phyloP scores from a whole-genome alignment of 1,140 invertebrate species.

The Leptinotarsa undecemlineata region DNA sequence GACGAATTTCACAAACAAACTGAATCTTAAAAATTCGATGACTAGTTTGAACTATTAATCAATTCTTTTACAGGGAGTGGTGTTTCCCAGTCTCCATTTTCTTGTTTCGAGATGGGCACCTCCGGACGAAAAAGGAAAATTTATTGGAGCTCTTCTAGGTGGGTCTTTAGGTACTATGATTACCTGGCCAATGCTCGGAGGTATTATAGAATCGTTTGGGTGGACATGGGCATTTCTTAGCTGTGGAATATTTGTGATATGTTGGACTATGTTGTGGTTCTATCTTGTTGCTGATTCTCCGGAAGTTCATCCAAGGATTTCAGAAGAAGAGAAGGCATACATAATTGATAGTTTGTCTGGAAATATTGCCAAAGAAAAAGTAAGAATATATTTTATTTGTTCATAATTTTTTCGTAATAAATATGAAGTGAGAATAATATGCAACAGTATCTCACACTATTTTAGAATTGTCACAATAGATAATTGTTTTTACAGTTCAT shows the following conservation, averaged over 20 bases:
- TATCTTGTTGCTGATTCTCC: constrained; percentile 73
- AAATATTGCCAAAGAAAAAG: constrained; percentile 60
- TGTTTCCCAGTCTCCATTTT: constrained; percentile 73
- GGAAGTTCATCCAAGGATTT: constrained; percentile 73
- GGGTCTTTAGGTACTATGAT: constrained; percentile 77
- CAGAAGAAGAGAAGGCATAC: constrained; percentile 72
- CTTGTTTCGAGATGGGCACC: constrained; percentile 75
- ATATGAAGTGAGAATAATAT: too few species aligned
- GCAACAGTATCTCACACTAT: too few species aligned
- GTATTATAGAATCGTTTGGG: constrained; percentile 66
- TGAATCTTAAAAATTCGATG: too few species aligned
- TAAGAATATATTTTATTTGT: constrained; percentile 33
- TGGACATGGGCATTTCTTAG: constrained; percentile 77
- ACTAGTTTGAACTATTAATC: too few species aligned
- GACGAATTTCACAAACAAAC: too few species aligned
- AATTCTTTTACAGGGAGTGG: constrained; percentile 61
- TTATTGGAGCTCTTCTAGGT: constrained; percentile 73
- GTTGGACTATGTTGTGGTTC: constrained; percentile 69
- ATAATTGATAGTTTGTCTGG: constrained; percentile 68
- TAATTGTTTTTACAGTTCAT: too few species aligned
- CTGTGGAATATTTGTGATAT: constrained; percentile 65
- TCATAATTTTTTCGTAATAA: too few species aligned
- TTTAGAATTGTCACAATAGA: too few species aligned
- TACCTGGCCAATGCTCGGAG: constrained; percentile 72
- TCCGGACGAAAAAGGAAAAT: constrained; percentile 75